phyloP scores from a whole-genome alignment of 1,140 invertebrate species.

The Pseudomyrmex sp. region DNA sequence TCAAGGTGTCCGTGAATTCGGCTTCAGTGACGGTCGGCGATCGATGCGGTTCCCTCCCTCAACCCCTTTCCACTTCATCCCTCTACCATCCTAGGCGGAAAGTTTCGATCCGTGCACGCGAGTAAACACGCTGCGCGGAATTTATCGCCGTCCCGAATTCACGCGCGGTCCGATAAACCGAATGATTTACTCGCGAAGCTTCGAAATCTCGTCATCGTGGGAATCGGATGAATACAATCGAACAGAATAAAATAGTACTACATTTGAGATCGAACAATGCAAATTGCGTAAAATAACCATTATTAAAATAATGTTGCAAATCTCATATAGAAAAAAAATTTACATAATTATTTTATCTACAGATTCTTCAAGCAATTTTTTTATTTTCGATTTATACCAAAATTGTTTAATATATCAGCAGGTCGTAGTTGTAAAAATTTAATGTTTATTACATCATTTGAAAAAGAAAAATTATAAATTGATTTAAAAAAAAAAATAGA shows the following conservation, averaged over 20 bases:
- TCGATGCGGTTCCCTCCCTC: conserved; percentile 30
- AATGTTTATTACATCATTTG: background rate
- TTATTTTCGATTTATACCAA: no score
- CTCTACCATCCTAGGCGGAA: conserved; percentile 13
- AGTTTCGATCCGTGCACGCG: conserved; percentile 61
- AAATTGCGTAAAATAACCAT: no score
- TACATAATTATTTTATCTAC: no score
- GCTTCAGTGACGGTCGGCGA: conserved; percentile 24
- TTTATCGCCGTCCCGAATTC: conserved; percentile 69
- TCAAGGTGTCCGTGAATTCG: conserved; percentile 60
- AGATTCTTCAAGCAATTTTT: no score
- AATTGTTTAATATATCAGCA: no score
- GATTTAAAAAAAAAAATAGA: background rate
- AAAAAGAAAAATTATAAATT: background rate
- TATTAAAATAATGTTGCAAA: no score
- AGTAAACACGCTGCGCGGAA: conserved; percentile 63
- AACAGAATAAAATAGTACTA: conserved; percentile 39
- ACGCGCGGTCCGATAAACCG: conserved; percentile 51
- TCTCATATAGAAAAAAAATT: no score
- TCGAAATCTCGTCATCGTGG: conserved; percentile 47
- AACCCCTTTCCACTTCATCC: no score
- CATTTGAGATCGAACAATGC: background rate
- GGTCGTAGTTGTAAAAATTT: no score
- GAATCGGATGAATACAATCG: conserved; percentile 30
- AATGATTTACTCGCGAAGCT: conserved; percentile 65